Percentiles rank a stretch among this genome's conserved stretches.
Conservation (phyloP, 2,888 invertebrate genomes). For the Ommatoiulus sabulosus region DNA sequence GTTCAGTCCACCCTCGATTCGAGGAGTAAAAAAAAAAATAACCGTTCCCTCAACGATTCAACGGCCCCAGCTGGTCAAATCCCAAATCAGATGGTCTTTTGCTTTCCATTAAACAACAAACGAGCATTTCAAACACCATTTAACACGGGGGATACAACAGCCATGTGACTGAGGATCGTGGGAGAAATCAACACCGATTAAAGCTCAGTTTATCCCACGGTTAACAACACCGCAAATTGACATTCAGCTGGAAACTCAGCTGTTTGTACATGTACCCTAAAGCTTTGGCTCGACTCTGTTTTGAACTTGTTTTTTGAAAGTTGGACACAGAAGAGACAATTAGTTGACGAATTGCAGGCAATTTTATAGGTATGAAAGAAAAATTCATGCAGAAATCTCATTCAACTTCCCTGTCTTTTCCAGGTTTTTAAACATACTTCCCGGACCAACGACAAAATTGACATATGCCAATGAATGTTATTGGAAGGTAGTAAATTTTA, state of each 20-base stretch:
- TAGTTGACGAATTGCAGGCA: too few species aligned
- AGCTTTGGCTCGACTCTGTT: too few species aligned
- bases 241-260: background rate
- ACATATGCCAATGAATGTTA: too few species aligned
- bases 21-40: background rate
- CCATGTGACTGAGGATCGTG: background rate
- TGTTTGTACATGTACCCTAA: too few species aligned
- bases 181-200: conserved; percentile 8
- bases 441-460: too few species aligned
- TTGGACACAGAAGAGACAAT: too few species aligned
- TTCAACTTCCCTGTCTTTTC: too few species aligned
- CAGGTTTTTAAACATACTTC: too few species aligned
- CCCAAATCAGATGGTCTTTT: conserved; percentile 27
- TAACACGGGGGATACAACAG: background rate
- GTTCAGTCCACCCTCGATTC: conserved; percentile 30
- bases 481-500: too few species aligned
- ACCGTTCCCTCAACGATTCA: background rate
- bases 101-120: conserved; percentile 24
- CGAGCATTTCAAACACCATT: conserved; percentile 16
- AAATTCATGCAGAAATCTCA: too few species aligned
- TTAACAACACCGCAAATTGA: background rate
- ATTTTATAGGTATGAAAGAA: too few species aligned
- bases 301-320: too few species aligned
- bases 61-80: conserved; percentile 25
- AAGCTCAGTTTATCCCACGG: background rate